Evolutionary conservation across 2,888 invertebrate species (phyloP), one percentile per base, ranked within the genome.

Genomic region (Caenorhabditis virilis): DNA sequence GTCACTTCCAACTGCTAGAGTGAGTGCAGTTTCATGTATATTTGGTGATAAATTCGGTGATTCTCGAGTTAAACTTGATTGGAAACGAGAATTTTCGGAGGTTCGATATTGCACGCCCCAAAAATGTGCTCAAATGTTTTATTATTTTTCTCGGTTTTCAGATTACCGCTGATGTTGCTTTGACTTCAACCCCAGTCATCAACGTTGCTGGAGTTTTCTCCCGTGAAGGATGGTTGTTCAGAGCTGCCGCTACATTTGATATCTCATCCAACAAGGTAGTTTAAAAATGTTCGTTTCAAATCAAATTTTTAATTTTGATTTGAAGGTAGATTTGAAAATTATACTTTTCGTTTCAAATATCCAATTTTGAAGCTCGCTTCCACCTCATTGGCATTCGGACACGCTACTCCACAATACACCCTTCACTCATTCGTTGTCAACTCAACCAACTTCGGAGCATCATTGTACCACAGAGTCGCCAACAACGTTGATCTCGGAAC

Each of bases 371-470:
- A n/a, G n/a, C 51, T 70, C 45, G 61, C 66, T 13, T 59, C 63
- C 36, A 68, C 69, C 15, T 61, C 73, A 13, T 47, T 82, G 41
- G 78, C 78, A 6, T 88, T 97, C 82, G 97, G 95, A 57, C 95
- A 92, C 86, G 87, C 89, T 71, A 89, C 90, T 78, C 90, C 89
- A 64, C 95, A 97, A 85, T 95, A 95, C 86, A 90, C 91, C 80
- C 88, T 98, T 70, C 93, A 95, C 86, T 91, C 94, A 25, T 80
- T 62, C 59, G 77, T 78, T 23, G 55, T 69, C 50, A 72, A 69
- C 68, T 69, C 74, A 6, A 62, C 52, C 41, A 71, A 76, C 54
- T 76, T 76, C 67, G 77, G 77, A 59, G 74, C 72, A 35, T 68
- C 75, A 22, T 65, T 77, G 47, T 77, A 69, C 74, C 79, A 80